Evolutionary conservation across 2,797 vertebrate species (phyloP), one percentile per base, ranked within the genome.

Genomic region (Sphenopsis melanotis): DNA sequence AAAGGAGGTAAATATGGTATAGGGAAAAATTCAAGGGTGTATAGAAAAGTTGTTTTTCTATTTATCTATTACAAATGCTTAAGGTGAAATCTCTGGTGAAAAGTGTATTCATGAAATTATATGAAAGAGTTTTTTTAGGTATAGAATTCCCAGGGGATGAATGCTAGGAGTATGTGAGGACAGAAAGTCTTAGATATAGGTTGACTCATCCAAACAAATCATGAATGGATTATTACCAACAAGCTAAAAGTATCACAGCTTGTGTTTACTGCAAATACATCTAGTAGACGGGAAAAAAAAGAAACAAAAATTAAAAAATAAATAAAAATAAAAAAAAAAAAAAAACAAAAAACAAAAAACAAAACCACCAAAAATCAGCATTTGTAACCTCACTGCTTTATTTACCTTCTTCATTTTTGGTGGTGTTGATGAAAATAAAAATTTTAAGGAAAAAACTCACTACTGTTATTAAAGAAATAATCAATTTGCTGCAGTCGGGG

Each of bases 371-470:
- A n/a, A 7, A 68, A 41, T 9, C 36, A 57, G 4, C 6, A 37
- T 79, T 76, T 59, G 1, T 47, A 82, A 36, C 14, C 13, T 71
- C 18, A 23, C 7, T 71, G 37, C 80, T 65, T 69, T 76, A 34
- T 61, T 16, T 64, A 32, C 3, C 52, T 2, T 39, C 34, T 52
- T 72, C 2, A 17, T 44, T 88, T 71, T 85, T 56, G 9, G 1
- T 56, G 8, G 1, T 83, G 17, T 16, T 46, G 39, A 1, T 55
- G 22, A 36, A 12, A 9, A 55, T 47, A 32, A 8, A 11, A 11
- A 59, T 75, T 63, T 57, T 11, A 65, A 46, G 15, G 9, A 20
- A 77, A 12, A 0, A 0, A 0, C 0, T 2, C 19, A 23, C 0
- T 10, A 27, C 0, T 42, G 10, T 53, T 60, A 34, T 80, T 57